Evolutionary conservation across 2,113 vertebrate genomes (phyloP), one percentile per base, ranked within the genome.

Genomic region (Syngnathoides biaculeatus): DNA sequence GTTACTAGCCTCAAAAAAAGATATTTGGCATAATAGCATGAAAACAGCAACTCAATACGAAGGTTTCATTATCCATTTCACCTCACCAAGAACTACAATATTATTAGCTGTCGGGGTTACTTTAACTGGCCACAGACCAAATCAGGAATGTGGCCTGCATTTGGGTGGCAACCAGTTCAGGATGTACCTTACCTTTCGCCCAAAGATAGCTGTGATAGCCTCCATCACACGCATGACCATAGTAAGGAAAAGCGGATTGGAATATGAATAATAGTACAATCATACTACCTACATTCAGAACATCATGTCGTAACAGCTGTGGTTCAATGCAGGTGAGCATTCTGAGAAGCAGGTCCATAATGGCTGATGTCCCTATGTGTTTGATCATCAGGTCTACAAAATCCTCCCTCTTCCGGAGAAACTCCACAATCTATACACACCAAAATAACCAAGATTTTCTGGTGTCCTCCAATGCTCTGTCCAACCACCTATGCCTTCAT

Each of bases 271-370:
- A 56, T 27, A 10, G 15, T 13, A 30, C 14, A 57, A 57, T 20
- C 4, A 10, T 1, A 27, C 27, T 70, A 84, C 96, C 90, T 89
- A 99, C 97, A 63, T 93, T 96, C 79, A 99, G 90, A 53, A 99
- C 97, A 56, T 99, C 96, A 79, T 98, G 96, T 76, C 96, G 92
- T 38, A 98, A 94, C 77, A 98, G 96, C 47, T 95, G 94, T 65
- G 97, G 96, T 87, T 99, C 97, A 62, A 99, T 96, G 85, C 97
- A 99, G 4, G 97, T 99, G 79, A 99, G 93, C 87, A 99, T 95
- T 86, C 97, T 92, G 81, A 99, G 96, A 84, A 99, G 88, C 81
- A 99, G 89, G 78, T 99, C 97, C 97, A 98, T 98, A 84, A 99
- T 98, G 73, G 97, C 97, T 35, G 97, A 99, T 47, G 97, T 99